Evolutionary conservation across 1,140 invertebrate species (phyloP), one percentile per base, ranked within the genome.

Genomic region (Yoshiicerus persimilis): DNA sequence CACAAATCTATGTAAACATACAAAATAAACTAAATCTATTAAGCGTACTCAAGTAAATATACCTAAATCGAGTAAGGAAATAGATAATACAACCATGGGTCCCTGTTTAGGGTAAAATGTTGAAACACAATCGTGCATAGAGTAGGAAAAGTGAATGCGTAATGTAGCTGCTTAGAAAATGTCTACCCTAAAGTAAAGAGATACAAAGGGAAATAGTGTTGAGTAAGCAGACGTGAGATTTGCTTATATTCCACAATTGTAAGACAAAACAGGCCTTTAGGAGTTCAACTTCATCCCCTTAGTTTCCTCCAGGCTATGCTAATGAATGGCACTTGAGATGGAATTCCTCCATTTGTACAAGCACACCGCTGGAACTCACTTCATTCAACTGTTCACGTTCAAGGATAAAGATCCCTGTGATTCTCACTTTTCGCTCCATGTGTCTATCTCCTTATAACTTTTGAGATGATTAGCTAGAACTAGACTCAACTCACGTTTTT

Each of bases 291-390:
- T 80, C 47, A 56, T 56, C 34, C 75, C 75, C 75, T 80, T n/a
- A 80, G 8, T 38, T 11, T n/a, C 13, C 75, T 36, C 23, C 34
- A 80, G 75, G 75, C 75, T 36, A 80, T 80, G 75, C 32, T 80
- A 80, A 80, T 80, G 75, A 80, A 80, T 80, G 75, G 34, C 75
- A 80, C 75, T 80, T 80, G 75, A 38, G 30, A 36, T 36, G 32
- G 32, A 36, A 80, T 38, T 25, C 34, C 38, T 70, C 66, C 66
- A 32, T 70, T 70, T 70, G 30, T 25, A 30, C 25, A 13, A 13
- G 30, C 27, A 56, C 47, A 56, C 47, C 16, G 47, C 47, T 56
- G 47, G 47, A 56, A 56, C 47, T 56, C 16, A n/a, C 47, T 56
- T n/a, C 47, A 56, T 56, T 56, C 47, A 56, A 56, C 16, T 56